Conservation (phyloP, 1,140 invertebrate species). For the Trichoplusia ni region DNA sequence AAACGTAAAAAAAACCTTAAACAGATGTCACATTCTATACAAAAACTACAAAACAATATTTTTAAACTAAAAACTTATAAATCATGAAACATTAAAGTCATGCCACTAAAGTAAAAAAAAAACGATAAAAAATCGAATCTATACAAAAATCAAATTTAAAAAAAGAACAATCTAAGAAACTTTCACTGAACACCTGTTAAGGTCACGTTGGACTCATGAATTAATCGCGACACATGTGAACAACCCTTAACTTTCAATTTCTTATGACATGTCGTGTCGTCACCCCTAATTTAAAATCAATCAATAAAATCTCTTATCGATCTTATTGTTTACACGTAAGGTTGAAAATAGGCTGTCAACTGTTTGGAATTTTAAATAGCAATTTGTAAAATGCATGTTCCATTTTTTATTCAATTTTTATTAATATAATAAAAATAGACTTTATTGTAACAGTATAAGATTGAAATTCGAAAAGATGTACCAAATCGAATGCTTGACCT, state of each 20-base stretch:
- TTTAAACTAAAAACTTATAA: too few relatives aligned
- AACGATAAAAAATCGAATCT: background rate
- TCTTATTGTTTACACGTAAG: conserved; percentile 32
- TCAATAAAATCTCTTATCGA: background rate
- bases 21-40: too few relatives aligned
- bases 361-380: background rate
- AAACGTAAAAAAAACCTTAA: too few relatives aligned
- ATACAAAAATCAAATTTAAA: background rate
- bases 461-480: conserved; percentile 22
- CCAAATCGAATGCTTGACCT: background rate
- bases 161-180: conserved; percentile 2
- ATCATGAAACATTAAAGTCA: background rate
- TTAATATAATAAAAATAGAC: background rate
- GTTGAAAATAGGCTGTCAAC: conserved; percentile 20
- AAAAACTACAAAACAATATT: too few relatives aligned
- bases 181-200: conserved; percentile 27
- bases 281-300: conserved; percentile 1
- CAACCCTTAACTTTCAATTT: conserved; percentile 39
- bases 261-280: conserved; percentile 35
- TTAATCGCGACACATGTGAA: conserved; percentile 8
- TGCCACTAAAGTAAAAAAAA: background rate
- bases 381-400: background rate
- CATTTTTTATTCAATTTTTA: conserved; percentile 1
- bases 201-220: background rate
- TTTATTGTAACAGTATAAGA: conserved; percentile 12